Evolutionary conservation across 2,888 invertebrate genomes (phyloP), one percentile per base, ranked within the genome.

Genomic region (Chouioia cunea): DNA sequence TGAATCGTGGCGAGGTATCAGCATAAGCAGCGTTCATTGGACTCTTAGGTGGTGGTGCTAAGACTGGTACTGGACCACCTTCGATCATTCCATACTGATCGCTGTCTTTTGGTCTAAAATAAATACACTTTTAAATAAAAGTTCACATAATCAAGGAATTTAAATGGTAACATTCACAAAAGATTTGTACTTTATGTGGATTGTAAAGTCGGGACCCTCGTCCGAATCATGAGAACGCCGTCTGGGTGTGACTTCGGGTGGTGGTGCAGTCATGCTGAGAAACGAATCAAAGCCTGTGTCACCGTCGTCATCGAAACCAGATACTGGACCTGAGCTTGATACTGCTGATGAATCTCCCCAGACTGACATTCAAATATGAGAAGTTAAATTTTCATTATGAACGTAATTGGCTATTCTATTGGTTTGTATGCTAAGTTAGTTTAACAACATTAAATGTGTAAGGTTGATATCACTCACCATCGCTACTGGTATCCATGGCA

Each of bases 201-300:
- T 93, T 23, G 91, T 93, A 82, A 95, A 95, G 69, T 93, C 92
- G 76, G 91, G 93, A 64, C 90, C 92, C 73, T 93, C 92, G 53
- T 92, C 91, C 0, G 94, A 94, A 77, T 95, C 95, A n/a, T 88
- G 89, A 0, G 94, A 94, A 36, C 88, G 87, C 75, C 89, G 87
- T 60, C 88, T 88, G 4, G 90, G 86, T 47, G 88, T 88, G 36
- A 89, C 88, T 2, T 93, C 92, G 70, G 91, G 90, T 2, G 91
- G 91, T 0, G 95, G 94, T 58, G 93, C 93, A 67, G 91, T 91
- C 90, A 95, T 90, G 20, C 91, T 91, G 66, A 96, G 87, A 85
- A 95, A 95, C 0, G 92, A 91, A 79, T 95, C 96, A 79, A 94
- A 94, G 0, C 90, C 91, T 6, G 36, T 12, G 75, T 93, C 93